Base-by-base conservation (phyloP, 1,140 invertebrate genomes). In the Tetraneura akinire region DNA sequence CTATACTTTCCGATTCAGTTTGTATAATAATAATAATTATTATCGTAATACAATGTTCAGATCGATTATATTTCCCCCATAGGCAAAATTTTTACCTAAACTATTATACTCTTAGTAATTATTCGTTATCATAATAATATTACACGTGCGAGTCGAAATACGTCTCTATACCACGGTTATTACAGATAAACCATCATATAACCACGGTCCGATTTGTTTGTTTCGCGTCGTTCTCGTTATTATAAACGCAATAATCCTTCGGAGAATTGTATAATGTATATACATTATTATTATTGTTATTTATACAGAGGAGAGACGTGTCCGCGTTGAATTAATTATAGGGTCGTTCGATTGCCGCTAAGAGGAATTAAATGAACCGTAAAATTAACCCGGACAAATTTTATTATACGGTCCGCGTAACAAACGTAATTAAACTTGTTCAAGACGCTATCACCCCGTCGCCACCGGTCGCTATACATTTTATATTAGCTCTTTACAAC, bases 361-460 rank as follows among this genome's bases (percentile, higher is more conserved):
- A 60, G 53, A 78, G 73, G 55, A 57, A 60, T 47, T 78, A 78
- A 78, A 78, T 78, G 73, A 62, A 55, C 73, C 45, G 73, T 78
- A 78, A 78, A 78, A 78, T 78, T 78, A 60, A 78, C 21, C 53
- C 6, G 37, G 73, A 78, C 55, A 78, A 78, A 78, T 78, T 78
- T 57, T 78, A 78, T 78, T 78, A 78, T 78, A 60, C 32, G 60
- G 60, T 60, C 32, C 10, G 73, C 21, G 73, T 21, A 78, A 78
- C 73, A 23, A 60, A 78, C 16, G 73, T 78, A 78, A 78, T 78
- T 78, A 78, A 60, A 78, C 73, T 74, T 57, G 73, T 78, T 78
- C 53, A 60, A 60, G 73, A 45, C 9, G 73, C 32, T 14, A 18
- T 49, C 62, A n/a, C n/a, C n/a, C n/a, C n/a, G n/a, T n/a, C 62